Conservation (phyloP, 2,113 vertebrate species). For the Trochalopteron elliotii region DNA sequence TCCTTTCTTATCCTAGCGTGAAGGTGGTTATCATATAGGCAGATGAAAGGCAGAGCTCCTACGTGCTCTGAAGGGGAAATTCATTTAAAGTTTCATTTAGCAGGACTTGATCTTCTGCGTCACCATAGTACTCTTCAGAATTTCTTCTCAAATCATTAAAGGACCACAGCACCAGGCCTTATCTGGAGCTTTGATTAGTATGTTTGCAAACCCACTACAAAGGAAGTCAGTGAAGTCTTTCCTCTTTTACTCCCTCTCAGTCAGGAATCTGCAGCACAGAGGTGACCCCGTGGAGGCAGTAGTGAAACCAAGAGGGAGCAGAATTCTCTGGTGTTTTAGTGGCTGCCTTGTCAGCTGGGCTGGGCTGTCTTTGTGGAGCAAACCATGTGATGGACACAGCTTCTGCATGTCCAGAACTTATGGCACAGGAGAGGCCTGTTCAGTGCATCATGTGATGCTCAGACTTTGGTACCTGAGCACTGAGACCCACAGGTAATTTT, state of each 20-base stretch:
- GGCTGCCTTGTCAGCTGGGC: neutral
- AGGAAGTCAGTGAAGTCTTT: neutral
- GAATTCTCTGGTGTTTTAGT: neutral
- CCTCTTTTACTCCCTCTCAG: neutral
- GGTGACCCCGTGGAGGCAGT: neutral
- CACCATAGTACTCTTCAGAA: neutral
- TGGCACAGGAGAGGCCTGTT: neutral
- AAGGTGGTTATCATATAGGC: neutral
- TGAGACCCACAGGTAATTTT: neutral
- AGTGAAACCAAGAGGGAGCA: neutral
- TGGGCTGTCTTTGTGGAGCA: neutral
- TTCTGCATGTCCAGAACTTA: neutral
- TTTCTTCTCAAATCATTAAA: neutral
- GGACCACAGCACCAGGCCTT: neutral
- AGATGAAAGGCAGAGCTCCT: neutral
- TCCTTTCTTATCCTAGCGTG: neutral
- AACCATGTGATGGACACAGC: accelerated
- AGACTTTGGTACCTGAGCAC: neutral
- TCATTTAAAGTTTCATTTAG: neutral
- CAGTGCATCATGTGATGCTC: neutral
- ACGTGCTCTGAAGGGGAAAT: neutral
- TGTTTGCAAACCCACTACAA: neutral
- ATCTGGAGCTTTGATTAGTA: neutral
- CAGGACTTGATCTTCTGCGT: neutral
- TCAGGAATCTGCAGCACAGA: neutral